A percentile compares a stretch with the other conserved stretches of the same genome.
Evolutionary conservation across 2,888 invertebrate species (phyloP).

Genomic region (Hirtodrosophila duncani): DNA sequence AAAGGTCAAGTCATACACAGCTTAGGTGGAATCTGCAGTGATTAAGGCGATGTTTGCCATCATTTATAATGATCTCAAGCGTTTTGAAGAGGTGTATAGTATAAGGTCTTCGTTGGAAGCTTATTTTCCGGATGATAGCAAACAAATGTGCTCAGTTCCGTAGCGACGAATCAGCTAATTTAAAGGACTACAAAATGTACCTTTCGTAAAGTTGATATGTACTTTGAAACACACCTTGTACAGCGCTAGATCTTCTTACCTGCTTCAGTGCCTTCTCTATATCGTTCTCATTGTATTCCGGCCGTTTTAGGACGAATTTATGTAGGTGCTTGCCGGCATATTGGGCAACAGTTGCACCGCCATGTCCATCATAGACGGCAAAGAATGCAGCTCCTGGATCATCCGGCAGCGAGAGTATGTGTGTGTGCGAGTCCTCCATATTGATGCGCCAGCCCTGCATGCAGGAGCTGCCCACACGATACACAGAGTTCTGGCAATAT

Average conservation of each 20-base stretch:
- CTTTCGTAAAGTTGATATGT: background rate
- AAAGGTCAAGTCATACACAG: too few species aligned
- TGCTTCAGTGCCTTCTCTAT: conserved; percentile 91
- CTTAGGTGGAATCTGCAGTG: too few species aligned
- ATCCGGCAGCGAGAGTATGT: conserved; percentile 93
- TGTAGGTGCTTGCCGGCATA: conserved; percentile 97
- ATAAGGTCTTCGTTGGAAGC: too few species aligned
- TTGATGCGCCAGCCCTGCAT: conserved; percentile 99
- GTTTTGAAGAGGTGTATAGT: too few species aligned
- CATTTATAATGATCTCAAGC: too few species aligned
- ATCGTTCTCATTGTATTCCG: conserved; percentile 87
- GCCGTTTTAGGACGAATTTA: conserved; percentile 90
- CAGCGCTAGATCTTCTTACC: conserved; percentile 80
- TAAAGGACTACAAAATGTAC: background rate
- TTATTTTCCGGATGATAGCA: too few species aligned
- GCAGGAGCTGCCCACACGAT: conserved; percentile 91
- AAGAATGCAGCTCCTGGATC: conserved; percentile 96
- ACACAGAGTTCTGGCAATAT: conserved; percentile 86
- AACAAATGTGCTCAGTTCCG: too few species aligned
- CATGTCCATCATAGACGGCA: conserved; percentile 89
- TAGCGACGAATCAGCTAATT: too few species aligned
- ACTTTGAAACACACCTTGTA: too few species aligned
- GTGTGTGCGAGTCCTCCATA: conserved; percentile 99
- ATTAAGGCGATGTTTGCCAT: too few species aligned
- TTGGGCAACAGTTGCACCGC: conserved; percentile 93